These are phyloP conservation scores for Phytoseiulus persimilis DNA, from an alignment of 2,888 invertebrate genomes.

Conservation along the genomic window DNA sequence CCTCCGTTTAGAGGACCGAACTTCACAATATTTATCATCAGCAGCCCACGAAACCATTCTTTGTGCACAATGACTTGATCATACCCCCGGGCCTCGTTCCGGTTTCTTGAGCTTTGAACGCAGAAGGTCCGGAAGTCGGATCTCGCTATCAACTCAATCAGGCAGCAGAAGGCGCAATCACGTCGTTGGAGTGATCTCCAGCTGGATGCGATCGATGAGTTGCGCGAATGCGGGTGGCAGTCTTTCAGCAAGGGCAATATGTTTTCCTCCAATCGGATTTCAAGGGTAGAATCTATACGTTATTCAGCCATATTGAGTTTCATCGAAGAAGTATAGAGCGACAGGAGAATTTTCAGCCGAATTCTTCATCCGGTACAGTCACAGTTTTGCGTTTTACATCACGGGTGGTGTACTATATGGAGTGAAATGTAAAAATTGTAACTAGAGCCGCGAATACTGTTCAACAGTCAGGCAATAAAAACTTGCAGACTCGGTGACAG, in stretches of 20 bases:
- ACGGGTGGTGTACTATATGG: not conserved
- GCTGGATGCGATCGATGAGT: not conserved
- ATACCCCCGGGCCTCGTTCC: not conserved
- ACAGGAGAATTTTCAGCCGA: not conserved
- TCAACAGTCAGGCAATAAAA: not conserved
- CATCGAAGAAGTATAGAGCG: no score
- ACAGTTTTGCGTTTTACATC: not conserved
- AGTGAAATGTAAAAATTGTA: not conserved
- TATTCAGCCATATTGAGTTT: not conserved
- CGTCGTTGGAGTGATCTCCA: not conserved
- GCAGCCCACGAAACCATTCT: not conserved
- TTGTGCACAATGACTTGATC: not conserved
- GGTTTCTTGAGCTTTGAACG: not conserved
- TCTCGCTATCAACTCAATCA: not conserved
- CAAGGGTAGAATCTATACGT: not conserved
- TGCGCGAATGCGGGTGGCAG: not conserved
- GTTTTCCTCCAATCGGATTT: not conserved
- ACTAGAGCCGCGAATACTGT: not conserved
- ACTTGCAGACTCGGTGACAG: not conserved
- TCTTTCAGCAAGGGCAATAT: not conserved
- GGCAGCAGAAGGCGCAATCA: not conserved
- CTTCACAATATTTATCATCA: not conserved
- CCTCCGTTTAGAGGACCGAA: not conserved
- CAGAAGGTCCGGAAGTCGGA: not conserved
- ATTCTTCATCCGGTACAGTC: not conserved